Evolutionary conservation across 2,113 vertebrate genomes (phyloP).

Genomic region (Stictonetta naevosa): DNA sequence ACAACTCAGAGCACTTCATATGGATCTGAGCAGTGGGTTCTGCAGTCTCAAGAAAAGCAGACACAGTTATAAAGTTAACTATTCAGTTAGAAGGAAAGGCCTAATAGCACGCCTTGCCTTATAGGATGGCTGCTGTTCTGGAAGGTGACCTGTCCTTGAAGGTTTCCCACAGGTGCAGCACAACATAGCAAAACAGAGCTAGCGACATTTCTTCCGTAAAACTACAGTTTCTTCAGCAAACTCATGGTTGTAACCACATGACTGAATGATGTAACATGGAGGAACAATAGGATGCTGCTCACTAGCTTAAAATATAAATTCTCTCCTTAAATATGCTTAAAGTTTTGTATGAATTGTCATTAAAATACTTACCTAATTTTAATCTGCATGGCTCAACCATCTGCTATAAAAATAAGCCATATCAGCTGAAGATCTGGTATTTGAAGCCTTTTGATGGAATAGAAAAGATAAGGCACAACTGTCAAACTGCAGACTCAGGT

Average conservation of each 20-base stretch:
- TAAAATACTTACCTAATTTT: background rate
- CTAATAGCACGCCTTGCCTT: background rate
- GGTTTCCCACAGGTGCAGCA: background rate
- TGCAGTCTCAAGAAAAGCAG: background rate
- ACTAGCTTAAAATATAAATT: background rate
- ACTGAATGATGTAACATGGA: background rate
- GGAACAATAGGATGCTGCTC: background rate
- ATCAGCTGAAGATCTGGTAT: background rate
- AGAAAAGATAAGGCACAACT: background rate
- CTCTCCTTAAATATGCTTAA: background rate
- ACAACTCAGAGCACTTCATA: background rate
- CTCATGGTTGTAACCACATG: background rate
- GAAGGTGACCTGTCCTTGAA: background rate
- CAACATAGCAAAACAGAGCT: background rate
- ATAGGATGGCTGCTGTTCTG: background rate
- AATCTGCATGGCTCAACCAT: background rate
- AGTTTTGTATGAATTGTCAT: background rate
- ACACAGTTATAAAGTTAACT: background rate
- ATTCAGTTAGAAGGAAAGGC: background rate
- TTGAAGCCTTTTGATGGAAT: background rate
- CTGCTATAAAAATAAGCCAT: background rate
- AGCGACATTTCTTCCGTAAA: background rate
- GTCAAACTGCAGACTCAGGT: background rate
- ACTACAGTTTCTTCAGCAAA: background rate
- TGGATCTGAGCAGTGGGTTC: accelerated